These are phyloP conservation scores for Murina feae DNA, from an alignment of 2,113 vertebrate species.

Conservation along the genomic window DNA sequence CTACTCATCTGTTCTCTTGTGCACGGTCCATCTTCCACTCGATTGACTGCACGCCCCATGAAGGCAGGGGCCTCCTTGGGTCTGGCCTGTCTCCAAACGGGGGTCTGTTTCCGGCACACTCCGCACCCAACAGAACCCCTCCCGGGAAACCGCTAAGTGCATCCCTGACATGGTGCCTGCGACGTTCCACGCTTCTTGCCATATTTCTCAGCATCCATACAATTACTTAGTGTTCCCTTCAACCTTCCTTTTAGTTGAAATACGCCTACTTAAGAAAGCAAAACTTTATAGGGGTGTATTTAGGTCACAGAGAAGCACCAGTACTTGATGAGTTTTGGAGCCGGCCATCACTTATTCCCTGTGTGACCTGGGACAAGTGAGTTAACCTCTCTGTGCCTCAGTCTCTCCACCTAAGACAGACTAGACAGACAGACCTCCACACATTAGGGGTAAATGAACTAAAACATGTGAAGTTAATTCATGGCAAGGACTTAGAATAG, in stretches of 20 bases:
- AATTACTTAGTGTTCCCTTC: neutral
- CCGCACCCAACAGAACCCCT: neutral
- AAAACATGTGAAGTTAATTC: neutral
- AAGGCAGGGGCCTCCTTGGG: neutral
- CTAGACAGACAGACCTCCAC: neutral
- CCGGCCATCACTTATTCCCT: neutral
- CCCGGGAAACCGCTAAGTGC: neutral
- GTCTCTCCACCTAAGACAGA: neutral
- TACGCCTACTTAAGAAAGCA: neutral
- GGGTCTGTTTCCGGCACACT: neutral
- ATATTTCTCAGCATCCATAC: neutral
- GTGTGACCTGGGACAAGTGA: neutral
- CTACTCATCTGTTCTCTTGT: no score
- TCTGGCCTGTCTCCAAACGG: no score
- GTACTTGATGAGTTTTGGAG: neutral
- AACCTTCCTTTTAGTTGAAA: neutral
- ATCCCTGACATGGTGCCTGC: neutral
- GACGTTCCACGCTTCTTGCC: accelerated
- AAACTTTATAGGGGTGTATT: neutral
- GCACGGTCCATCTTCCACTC: neutral
- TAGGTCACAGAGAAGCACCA: neutral
- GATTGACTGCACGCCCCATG: accelerated
- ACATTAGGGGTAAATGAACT: neutral
- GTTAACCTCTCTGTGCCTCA: neutral
- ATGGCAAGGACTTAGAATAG: neutral